phyloP scores from a whole-genome alignment of 2,888 invertebrate genomes.

The Pachydiplax longipennis region DNA sequence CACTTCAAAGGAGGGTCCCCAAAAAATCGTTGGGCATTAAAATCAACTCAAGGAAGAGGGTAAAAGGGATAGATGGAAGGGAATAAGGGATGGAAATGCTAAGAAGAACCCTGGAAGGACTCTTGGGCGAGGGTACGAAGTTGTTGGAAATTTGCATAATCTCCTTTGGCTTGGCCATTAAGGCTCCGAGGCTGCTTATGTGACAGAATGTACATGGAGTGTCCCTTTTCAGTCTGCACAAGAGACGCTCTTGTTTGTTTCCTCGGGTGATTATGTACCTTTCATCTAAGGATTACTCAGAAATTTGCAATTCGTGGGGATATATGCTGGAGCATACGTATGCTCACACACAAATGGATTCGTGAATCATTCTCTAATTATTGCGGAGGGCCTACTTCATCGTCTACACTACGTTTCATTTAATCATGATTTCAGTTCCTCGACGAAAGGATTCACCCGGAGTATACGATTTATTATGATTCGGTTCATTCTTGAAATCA shows the following conservation, averaged over 20 bases:
- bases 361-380: no score
- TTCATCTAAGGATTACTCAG: background rate
- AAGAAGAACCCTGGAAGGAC: background rate
- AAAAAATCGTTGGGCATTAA: no score
- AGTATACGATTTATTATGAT: no score
- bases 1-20: no score
- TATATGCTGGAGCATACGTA: background rate
- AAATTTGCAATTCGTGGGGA: background rate
- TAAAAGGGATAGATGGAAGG: background rate
- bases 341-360: no score
- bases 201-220: background rate
- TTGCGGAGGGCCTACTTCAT: no score
- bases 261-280: background rate
- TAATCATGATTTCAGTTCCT: no score
- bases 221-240: background rate
- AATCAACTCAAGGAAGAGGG: background rate
- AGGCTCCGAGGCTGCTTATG: conserved; percentile 29
- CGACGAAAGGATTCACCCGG: no score
- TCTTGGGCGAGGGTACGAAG: background rate
- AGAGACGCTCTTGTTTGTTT: background rate
- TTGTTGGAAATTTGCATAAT: conserved; percentile 30
- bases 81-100: background rate
- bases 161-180: conserved; percentile 41
- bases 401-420: no score
- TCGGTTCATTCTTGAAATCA: no score